Base-by-base conservation (phyloP, 1,140 invertebrate genomes). In the Drosophila parabipectinata region DNA sequence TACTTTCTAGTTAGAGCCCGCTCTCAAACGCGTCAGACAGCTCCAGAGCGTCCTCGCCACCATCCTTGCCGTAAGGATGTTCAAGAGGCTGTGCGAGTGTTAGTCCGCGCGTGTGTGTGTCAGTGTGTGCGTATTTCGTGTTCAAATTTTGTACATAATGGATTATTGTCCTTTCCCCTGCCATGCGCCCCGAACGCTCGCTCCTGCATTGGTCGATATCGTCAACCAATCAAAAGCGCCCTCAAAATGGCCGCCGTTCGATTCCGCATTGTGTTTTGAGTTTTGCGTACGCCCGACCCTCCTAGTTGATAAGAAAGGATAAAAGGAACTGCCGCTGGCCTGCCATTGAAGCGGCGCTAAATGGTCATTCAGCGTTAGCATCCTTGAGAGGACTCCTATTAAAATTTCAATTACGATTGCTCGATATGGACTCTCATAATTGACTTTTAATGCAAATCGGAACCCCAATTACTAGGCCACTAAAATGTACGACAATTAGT, bases 201-300 rank as follows among this genome's bases (percentile, higher is more conserved):
- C 44, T 90, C 79, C 77, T 87, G 88, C 82, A 91, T 91, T 91
- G 90, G 90, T 91, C 90, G 90, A 91, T 90, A 84, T 76, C 77
- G 82, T 78, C 84, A 85, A 91, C 90, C 90, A 91, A 91, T 91
- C 88, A 91, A 85, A 91, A 91, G 58, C 79, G 67, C 79, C 76
- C 82, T 91, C 88, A 91, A 91, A 90, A 91, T 91, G 90, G 90
- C 90, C 90, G 90, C 72, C 66, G 56, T 88, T 91, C 79, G 78
- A 90, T 91, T 83, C 57, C 53, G 28, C 44, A 45, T 71, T 68
- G 58, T 64, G 34, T 51, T 60, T 68, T 72, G 69, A 58, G 57
- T 63, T 61, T 78, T 72, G 87, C 75, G 24, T 44, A 37, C n/a
- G 12, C 32, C 39, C 28, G 34, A 15, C 15, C 18, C 44, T 21